phyloP scores from a whole-genome alignment of 2,113 vertebrate species.

The Peromyscus maniculatus region DNA sequence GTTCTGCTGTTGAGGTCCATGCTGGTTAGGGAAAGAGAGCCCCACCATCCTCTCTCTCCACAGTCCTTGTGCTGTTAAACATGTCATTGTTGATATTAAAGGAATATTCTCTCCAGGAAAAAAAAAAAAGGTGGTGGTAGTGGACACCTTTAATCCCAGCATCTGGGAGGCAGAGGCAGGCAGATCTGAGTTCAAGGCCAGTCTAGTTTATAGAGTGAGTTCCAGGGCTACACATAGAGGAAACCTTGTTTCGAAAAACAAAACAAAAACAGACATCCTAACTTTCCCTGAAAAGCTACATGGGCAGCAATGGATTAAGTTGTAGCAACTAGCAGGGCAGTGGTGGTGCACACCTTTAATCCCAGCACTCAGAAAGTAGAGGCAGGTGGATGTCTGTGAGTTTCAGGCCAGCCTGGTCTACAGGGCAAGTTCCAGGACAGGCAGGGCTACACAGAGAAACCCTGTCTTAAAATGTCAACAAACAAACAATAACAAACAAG shows the following conservation, averaged over 20 bases:
- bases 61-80: constrained; percentile 42
- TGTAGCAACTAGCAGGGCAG: neutral
- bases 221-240: neutral
- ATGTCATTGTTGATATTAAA: constrained; percentile 70
- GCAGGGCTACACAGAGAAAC: neutral
- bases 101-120: neutral
- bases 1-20: constrained; percentile 59
- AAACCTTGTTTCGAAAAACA: neutral
- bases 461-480: neutral
- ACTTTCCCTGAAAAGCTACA: neutral
- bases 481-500: neutral
- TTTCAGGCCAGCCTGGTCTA: neutral
- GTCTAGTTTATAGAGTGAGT: neutral
- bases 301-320: neutral
- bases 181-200: neutral
- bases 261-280: neutral
- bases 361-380: neutral
- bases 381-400: neutral
- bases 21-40: constrained; percentile 52
- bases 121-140: neutral
- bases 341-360: neutral
- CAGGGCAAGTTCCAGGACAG: neutral
- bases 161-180: neutral
- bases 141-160: neutral
- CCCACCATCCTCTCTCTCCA: constrained; percentile 35